Evolutionary conservation across 2,888 invertebrate species (phyloP).

Genomic region (Fragum sueziense): DNA sequence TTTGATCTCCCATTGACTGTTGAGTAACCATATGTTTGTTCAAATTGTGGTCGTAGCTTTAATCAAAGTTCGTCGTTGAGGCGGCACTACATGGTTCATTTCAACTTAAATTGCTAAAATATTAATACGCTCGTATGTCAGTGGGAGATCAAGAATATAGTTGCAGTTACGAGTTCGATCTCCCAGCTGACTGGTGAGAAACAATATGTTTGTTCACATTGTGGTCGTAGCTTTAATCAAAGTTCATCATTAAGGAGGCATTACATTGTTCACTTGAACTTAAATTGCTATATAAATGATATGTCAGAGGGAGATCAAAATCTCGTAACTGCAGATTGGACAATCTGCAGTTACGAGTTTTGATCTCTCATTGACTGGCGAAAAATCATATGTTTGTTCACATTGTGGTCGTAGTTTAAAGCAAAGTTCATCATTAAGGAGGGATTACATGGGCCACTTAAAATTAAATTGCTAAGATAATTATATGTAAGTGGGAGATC

Average conservation of each 20-base stretch:
- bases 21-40: conserved; percentile 14
- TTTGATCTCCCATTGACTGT: not conserved
- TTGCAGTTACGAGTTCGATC: not conserved
- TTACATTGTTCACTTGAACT: not conserved
- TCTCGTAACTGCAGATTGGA: too few relatives aligned
- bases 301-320: not conserved
- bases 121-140: not conserved
- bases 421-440: not conserved
- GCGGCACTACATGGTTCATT: conserved; percentile 14
- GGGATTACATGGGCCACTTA: not conserved
- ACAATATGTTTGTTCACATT: conserved; percentile 2
- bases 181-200: conserved; percentile 12
- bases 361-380: not conserved
- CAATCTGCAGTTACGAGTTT: too few relatives aligned
- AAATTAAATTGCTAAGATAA: not conserved
- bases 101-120: not conserved
- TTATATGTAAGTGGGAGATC: not conserved
- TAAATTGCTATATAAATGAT: not conserved
- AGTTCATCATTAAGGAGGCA: not conserved
- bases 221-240: conserved; percentile 10
- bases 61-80: conserved; percentile 7
- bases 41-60: conserved; percentile 14
- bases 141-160: too few relatives aligned
- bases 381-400: not conserved
- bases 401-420: conserved; percentile 16